Conservation (phyloP, 2,113 vertebrate species). For the Raphicerus campestris region DNA sequence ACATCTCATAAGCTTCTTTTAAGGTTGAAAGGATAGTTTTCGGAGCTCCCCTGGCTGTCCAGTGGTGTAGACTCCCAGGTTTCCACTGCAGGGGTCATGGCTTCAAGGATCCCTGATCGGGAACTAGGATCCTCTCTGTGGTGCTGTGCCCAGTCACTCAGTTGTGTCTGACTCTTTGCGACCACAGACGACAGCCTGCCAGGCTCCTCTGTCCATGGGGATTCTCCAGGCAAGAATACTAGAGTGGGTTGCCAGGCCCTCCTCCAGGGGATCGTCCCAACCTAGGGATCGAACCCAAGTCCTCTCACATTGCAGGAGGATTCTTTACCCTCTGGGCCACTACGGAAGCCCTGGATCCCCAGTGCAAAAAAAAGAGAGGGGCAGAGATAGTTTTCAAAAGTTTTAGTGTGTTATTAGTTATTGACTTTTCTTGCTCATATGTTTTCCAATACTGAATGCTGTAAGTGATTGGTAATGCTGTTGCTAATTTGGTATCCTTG, state of each 20-base stretch:
- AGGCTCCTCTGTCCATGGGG: neutral
- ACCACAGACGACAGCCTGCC: neutral
- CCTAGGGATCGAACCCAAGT: neutral
- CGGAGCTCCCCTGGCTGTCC: neutral
- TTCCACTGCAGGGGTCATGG: neutral
- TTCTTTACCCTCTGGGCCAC: neutral
- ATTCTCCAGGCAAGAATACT: neutral
- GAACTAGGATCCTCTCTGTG: neutral
- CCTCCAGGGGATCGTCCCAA: neutral
- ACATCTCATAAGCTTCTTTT: neutral
- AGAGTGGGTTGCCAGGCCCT: neutral
- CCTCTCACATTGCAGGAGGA: neutral
- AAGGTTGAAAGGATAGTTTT: neutral
- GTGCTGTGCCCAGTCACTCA: neutral
- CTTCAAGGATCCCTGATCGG: neutral
- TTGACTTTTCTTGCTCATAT: neutral
- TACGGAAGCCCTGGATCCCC: neutral
- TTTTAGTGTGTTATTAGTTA: neutral
- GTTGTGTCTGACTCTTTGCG: neutral
- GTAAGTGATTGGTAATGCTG: neutral
- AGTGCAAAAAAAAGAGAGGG: neutral
- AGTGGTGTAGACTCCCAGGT: neutral
- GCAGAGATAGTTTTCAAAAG: neutral
- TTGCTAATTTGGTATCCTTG: neutral
- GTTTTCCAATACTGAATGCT: neutral